Conservation (phyloP, 2,797 vertebrate genomes). For the Octomys mimax region DNA sequence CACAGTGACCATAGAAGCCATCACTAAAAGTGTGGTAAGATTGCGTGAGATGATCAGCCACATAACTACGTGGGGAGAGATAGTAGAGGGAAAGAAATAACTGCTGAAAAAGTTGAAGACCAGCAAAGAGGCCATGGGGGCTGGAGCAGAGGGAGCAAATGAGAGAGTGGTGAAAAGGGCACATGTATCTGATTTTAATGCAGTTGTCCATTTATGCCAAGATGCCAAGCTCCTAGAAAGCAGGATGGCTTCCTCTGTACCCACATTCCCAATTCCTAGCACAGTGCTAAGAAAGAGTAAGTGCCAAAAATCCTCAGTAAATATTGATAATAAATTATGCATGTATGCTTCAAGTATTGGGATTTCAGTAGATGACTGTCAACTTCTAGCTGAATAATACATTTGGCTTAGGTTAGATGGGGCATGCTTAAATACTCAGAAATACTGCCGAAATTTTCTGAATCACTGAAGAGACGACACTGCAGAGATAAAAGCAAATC, state of each 20-base stretch:
- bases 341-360: neutral
- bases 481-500: neutral
- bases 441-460: neutral
- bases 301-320: neutral
- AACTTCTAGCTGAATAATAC: conserved; percentile 38
- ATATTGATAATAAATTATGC: conserved; percentile 3
- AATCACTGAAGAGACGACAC: neutral
- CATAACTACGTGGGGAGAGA: neutral
- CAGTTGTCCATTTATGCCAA: neutral
- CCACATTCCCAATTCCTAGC: neutral
- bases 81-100: neutral
- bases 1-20: neutral
- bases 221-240: neutral
- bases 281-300: neutral
- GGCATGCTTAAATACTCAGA: neutral
- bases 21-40: neutral
- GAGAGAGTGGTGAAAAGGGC: neutral
- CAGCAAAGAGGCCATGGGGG: neutral
- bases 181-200: neutral
- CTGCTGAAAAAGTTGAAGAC: neutral
- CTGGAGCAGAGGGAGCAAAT: neutral
- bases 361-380: conserved; percentile 21
- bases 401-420: conserved; percentile 1
- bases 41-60: neutral
- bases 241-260: neutral